Evolutionary conservation across 2,113 vertebrate species (phyloP).

Genomic region (Rhinopomastus cyanomelas): DNA sequence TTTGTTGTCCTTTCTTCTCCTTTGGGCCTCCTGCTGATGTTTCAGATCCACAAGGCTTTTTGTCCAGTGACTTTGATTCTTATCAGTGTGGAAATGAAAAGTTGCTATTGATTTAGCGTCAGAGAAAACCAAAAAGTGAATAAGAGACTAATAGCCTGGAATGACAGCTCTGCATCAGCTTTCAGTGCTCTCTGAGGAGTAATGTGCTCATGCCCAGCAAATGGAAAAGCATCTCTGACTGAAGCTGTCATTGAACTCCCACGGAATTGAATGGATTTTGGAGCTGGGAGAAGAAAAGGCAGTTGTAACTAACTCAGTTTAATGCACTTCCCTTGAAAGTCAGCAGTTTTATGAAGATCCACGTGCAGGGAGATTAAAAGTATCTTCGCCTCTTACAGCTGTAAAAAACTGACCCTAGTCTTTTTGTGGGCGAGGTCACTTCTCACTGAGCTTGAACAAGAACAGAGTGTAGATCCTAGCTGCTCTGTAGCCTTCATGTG

Average conservation of each 20-base stretch:
- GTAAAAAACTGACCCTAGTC: not conserved
- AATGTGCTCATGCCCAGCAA: slow-evolving; percentile 23
- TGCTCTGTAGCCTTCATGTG: not conserved
- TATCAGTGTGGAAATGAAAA: not conserved
- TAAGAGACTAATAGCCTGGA: not conserved
- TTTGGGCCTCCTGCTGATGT: not conserved
- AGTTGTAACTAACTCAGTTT: slow-evolving; percentile 6
- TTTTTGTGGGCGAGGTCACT: not conserved
- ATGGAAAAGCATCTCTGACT: not conserved
- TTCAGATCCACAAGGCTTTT: not conserved
- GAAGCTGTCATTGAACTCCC: slow-evolving; percentile 41
- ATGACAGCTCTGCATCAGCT: slow-evolving; percentile 3
- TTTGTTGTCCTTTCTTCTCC: not conserved
- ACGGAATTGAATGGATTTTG: not conserved
- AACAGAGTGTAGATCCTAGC: not conserved
- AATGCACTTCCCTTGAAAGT: slow-evolving; percentile 29
- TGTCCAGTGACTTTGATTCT: not conserved
- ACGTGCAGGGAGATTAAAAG: not conserved
- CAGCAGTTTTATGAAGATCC: slow-evolving; percentile 6
- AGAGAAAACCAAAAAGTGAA: not conserved
- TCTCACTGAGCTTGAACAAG: not conserved
- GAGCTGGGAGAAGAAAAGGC: not conserved
- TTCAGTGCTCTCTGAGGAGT: slow-evolving; percentile 6
- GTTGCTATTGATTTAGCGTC: slow-evolving; percentile 31
- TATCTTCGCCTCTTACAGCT: not conserved